phyloP scores from a whole-genome alignment of 2,113 vertebrate species.

The Aspidoscelis tigris region DNA sequence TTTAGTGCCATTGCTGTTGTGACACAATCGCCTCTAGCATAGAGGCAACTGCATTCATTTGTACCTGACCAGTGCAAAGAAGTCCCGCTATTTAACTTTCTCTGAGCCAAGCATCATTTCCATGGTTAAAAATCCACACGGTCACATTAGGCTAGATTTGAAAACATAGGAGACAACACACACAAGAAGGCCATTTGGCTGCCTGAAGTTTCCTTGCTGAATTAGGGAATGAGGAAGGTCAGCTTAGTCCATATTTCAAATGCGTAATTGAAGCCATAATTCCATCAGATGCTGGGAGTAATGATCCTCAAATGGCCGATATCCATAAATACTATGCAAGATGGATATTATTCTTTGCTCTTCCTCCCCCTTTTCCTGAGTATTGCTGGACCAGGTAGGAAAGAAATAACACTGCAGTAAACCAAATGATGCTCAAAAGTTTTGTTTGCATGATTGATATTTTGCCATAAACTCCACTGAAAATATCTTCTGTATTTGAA shows the following conservation, averaged over 20 bases:
- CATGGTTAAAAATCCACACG: conserved; percentile 1
- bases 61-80: too few relatives aligned
- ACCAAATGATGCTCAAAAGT: conserved; percentile 6
- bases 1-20: too few relatives aligned
- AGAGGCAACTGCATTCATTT: too few relatives aligned
- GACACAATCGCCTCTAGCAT: too few relatives aligned
- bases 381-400: not conserved
- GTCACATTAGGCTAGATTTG: conserved; percentile 41
- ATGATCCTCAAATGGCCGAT: not conserved
- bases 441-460: not conserved
- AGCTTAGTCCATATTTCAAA: not conserved
- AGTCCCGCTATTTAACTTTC: not conserved
- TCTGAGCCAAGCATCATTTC: conserved; percentile 47
- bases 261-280: conserved; percentile 29
- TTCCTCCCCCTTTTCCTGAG: not conserved
- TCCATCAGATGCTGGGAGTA: conserved; percentile 6
- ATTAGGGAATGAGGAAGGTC: not conserved
- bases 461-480: not conserved
- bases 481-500: not conserved
- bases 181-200: conserved; percentile 36
- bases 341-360: not conserved
- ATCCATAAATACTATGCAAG: not conserved
- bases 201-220: conserved; percentile 19
- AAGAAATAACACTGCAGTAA: not conserved
- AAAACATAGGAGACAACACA: conserved; percentile 18